Evolutionary conservation across 2,797 vertebrate species (phyloP).

Genomic region (Artibeus lituratus): DNA sequence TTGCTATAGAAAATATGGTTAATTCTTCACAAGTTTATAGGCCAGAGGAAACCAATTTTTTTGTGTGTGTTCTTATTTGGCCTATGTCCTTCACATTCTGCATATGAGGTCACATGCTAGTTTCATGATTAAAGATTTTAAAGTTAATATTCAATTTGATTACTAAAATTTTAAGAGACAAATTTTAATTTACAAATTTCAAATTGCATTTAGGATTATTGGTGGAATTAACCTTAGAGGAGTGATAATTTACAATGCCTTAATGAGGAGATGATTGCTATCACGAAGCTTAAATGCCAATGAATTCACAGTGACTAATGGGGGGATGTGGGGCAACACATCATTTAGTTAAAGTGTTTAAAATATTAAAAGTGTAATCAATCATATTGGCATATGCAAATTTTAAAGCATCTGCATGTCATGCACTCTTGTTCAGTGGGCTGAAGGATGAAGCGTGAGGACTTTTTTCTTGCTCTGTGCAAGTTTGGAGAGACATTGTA

Average conservation of each 20-base stretch:
- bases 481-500: background rate
- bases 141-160: background rate
- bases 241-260: background rate
- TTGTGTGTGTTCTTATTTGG: background rate
- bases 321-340: background rate
- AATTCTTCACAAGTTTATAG: constrained; percentile 1
- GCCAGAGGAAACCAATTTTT: constrained; percentile 7
- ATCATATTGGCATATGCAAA: background rate
- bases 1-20: background rate
- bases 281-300: background rate
- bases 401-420: background rate
- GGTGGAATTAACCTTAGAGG: background rate
- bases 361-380: background rate
- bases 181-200: background rate
- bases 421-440: background rate
- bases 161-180: background rate
- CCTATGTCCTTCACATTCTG: background rate
- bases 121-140: constrained; percentile 20
- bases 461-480: background rate
- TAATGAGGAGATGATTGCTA: background rate
- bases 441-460: background rate
- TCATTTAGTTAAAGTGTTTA: background rate
- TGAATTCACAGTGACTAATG: background rate
- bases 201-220: background rate
- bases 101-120: background rate